Conservation (phyloP, 2,113 vertebrate species). For the Sceloporus undulatus region DNA sequence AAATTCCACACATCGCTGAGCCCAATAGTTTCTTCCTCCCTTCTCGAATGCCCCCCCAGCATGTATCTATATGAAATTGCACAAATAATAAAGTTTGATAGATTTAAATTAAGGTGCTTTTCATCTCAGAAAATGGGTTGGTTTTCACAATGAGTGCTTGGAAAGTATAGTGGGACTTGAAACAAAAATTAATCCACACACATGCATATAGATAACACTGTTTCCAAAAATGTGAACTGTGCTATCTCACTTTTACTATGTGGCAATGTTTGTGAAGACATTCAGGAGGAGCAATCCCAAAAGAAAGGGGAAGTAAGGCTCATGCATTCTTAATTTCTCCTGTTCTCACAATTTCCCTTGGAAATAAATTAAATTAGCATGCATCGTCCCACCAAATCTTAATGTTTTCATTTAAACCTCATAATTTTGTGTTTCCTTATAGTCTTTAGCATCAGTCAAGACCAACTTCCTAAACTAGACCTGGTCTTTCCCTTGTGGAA, state of each 20-base stretch:
- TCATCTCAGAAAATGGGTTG: neutral
- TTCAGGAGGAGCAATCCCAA: neutral
- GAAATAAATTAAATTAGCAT: neutral
- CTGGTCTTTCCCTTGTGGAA: neutral
- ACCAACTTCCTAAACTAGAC: neutral
- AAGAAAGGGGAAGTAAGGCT: neutral
- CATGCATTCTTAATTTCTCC: neutral
- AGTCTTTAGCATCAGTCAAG: neutral
- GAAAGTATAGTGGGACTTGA: no score
- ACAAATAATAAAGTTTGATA: accelerated
- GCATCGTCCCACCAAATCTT: neutral
- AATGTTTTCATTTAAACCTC: conserved; percentile 19
- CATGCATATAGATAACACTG: neutral
- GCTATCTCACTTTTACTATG: neutral
- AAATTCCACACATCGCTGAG: conserved; percentile 9
- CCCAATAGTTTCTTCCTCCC: neutral
- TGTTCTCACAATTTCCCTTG: neutral
- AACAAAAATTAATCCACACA: neutral
- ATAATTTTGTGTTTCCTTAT: conserved; percentile 40
- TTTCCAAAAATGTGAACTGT: neutral
- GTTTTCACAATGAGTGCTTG: neutral
- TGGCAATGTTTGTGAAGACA: neutral
- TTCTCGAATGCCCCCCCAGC: neutral
- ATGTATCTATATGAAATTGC: neutral
- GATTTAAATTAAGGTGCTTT: neutral